Evolutionary conservation across 1,140 invertebrate genomes (phyloP).

Genomic region (Diuraphis noxia): DNA sequence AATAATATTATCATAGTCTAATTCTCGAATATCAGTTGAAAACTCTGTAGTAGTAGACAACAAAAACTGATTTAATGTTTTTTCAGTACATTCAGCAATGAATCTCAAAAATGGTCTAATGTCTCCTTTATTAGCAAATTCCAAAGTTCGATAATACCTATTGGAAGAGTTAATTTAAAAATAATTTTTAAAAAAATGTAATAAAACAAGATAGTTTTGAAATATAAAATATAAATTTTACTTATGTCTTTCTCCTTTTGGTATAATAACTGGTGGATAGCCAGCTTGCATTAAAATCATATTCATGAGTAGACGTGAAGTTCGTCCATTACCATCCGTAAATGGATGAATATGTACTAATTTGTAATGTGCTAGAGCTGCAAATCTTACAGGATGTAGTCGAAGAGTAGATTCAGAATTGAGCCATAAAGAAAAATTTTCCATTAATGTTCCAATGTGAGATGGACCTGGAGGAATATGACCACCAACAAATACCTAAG

Average conservation of each 20-base stretch:
- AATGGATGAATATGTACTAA: constrained; percentile 94
- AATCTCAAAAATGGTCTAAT: constrained; percentile 92
- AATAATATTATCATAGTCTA: constrained; percentile 57
- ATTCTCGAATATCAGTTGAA: constrained; percentile 62
- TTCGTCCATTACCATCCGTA: constrained; percentile 91
- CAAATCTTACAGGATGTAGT: constrained; percentile 88
- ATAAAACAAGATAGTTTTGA: not conserved
- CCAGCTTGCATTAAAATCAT: constrained; percentile 96
- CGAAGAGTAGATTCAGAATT: constrained; percentile 82
- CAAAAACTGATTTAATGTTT: constrained; percentile 90
- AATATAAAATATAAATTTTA: constrained; percentile 48
- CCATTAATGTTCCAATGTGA: constrained; percentile 80
- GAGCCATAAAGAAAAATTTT: constrained; percentile 85
- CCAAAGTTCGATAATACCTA: constrained; percentile 82
- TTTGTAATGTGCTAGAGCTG: constrained; percentile 94
- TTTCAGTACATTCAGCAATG: constrained; percentile 91
- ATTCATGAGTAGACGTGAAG: constrained; percentile 94
- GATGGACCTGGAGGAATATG: constrained; percentile 85
- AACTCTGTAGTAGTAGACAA: constrained; percentile 71
- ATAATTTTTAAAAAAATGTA: not conserved
- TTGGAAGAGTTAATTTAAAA: not conserved
- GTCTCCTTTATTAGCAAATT: constrained; percentile 89
- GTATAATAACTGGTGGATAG: constrained; percentile 93
- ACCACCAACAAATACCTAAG: constrained; percentile 76
- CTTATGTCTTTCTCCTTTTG: constrained; percentile 79